These are phyloP conservation scores for Danio albolineatus DNA, from an alignment of 2,797 vertebrate species.

Conservation along the genomic window DNA sequence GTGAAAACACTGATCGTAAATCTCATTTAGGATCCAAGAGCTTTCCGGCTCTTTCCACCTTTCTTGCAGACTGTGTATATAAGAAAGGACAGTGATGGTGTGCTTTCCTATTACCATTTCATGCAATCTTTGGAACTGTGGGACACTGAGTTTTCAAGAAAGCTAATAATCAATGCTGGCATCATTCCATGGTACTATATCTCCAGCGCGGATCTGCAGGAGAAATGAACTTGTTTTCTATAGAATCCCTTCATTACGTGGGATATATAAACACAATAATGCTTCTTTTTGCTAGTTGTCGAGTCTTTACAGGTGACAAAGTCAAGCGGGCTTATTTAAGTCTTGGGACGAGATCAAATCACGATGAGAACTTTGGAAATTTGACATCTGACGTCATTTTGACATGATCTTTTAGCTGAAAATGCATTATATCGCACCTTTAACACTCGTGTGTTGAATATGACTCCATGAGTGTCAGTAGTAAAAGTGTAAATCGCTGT, in stretches of 20 bases:
- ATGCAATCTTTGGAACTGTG: conserved; percentile 27
- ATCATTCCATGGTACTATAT: conserved; percentile 42
- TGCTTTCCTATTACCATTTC: conserved; percentile 35
- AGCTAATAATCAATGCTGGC: conserved; percentile 41
- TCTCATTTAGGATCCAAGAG: conserved; percentile 20
- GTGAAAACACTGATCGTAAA: conserved; percentile 37
- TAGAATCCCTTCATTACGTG: conserved; percentile 16
- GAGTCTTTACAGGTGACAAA: conserved; percentile 6
- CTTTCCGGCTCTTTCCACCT: conserved; percentile 37
- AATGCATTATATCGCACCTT: conserved; percentile 4
- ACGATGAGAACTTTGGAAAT: neutral
- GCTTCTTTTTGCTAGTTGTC: conserved; percentile 10
- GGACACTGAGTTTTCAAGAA: conserved; percentile 16
- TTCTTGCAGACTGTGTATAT: conserved; percentile 32
- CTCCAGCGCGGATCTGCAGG: conserved; percentile 26
- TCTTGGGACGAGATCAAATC: neutral
- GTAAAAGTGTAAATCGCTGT: conserved; percentile 3
- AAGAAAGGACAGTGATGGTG: conserved; percentile 25
- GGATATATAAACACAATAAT: conserved; percentile 1
- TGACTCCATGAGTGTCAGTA: neutral
- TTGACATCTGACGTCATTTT: neutral
- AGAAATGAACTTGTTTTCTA: conserved; percentile 1
- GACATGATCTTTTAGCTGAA: neutral
- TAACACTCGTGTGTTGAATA: neutral
- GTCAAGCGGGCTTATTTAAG: conserved; percentile 11